These are phyloP conservation scores for Apis laboriosa DNA, from an alignment of 1,140 invertebrate species.

Conservation along the genomic window DNA sequence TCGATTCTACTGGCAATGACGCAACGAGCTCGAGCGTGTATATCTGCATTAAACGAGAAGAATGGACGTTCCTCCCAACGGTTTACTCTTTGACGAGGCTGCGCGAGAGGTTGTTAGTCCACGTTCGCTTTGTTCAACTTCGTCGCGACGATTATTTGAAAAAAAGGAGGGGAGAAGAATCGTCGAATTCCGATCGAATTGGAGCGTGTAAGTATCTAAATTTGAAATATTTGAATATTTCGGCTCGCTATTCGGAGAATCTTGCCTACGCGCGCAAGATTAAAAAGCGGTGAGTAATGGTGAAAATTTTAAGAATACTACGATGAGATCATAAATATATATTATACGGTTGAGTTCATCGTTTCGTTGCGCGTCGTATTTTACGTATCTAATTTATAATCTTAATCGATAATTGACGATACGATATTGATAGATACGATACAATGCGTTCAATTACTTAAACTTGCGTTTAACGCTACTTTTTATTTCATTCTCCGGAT, in stretches of 20 bases:
- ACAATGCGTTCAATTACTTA: too few relatives aligned
- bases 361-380: background rate
- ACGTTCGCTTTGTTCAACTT: constrained; percentile 2
- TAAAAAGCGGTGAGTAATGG: background rate
- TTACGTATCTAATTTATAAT: background rate
- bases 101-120: background rate
- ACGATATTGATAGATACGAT: too few relatives aligned
- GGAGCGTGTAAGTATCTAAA: too few relatives aligned
- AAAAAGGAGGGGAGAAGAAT: background rate
- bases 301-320: background rate
- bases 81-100: constrained; percentile 43
- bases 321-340: background rate
- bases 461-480: too few relatives aligned
- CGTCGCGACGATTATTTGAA: constrained; percentile 23
- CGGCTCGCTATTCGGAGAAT: background rate
- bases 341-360: background rate
- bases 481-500: too few relatives aligned
- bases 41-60: constrained; percentile 45
- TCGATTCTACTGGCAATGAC: constrained; percentile 32
- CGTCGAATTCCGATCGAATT: too few relatives aligned
- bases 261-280: background rate
- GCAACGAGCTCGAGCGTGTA: constrained; percentile 18
- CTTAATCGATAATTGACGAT: background rate
- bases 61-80: constrained; percentile 49
- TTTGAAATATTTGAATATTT: too few relatives aligned